Evolutionary conservation across 2,113 vertebrate genomes (phyloP).

Genomic region (Emydocephalus ijimae): DNA sequence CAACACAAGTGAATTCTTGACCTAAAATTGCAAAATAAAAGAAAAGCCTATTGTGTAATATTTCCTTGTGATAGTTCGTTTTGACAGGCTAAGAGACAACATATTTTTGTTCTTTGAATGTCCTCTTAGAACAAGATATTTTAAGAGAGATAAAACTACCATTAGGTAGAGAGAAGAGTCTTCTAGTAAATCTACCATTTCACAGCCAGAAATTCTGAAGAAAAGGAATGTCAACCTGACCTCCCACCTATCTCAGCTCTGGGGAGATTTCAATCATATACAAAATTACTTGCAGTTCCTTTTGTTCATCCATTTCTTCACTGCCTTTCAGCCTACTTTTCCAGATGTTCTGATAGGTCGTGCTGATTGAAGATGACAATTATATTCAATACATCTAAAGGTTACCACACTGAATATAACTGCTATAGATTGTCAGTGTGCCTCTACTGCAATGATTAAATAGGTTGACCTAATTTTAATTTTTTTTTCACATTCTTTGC

Average conservation of each 20-base stretch:
- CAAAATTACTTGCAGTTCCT: background rate
- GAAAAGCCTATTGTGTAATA: background rate
- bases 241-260: background rate
- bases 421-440: background rate
- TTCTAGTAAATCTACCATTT: background rate
- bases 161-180: background rate
- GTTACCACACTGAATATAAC: background rate
- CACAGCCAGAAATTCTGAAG: background rate
- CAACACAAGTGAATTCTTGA: background rate
- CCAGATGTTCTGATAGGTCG: background rate
- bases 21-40: background rate
- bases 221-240: background rate
- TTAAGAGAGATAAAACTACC: background rate
- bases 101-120: background rate
- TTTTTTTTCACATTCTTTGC: background rate
- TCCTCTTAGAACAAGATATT: background rate
- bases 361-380: background rate
- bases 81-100: background rate
- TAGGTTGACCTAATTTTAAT: background rate
- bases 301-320: background rate
- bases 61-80: background rate
- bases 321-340: background rate
- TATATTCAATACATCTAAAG: background rate
- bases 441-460: background rate
- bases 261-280: background rate